These are phyloP conservation scores for Xestoiulus laeticollis DNA, from an alignment of 2,888 invertebrate species.

Conservation along the genomic window DNA sequence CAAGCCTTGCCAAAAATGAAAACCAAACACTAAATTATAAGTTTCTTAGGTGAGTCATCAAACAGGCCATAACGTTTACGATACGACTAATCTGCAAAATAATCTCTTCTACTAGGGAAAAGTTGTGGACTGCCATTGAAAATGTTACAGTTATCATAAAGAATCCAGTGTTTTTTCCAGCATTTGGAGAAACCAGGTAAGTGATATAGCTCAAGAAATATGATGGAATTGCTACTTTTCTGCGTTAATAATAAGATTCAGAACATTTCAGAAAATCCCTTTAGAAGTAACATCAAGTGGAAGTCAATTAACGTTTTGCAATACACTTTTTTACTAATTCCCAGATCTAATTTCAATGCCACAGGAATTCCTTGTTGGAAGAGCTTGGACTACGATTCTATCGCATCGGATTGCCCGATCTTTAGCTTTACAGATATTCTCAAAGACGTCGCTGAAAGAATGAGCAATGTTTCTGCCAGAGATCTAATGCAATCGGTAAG, in stretches of 20 bases:
- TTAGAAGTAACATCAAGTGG: no score
- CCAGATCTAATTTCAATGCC: background rate
- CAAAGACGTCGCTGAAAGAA: background rate
- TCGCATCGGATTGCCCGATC: background rate
- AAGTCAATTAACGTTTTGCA: background rate
- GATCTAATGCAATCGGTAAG: conserved; percentile 26
- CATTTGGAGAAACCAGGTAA: background rate
- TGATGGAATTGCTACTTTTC: no score
- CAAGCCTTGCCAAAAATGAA: background rate
- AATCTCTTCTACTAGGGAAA: background rate
- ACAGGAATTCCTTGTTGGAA: conserved; percentile 16
- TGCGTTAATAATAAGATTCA: no score
- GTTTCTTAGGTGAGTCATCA: background rate
- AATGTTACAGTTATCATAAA: conserved; percentile 11
- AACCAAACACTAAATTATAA: background rate
- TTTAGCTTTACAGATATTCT: conserved; percentile 16
- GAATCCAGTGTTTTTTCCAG: conserved; percentile 14
- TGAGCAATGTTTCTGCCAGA: conserved; percentile 5
- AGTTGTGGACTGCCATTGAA: background rate
- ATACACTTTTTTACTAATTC: background rate
- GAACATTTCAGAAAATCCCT: no score
- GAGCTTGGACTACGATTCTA: background rate
- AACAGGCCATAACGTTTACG: background rate
- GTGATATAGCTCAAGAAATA: background rate
- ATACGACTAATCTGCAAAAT: background rate